Evolutionary conservation across 2,113 vertebrate genomes (phyloP), one percentile per base, ranked within the genome.

Genomic region (Oncorhynchus clarkii): DNA sequence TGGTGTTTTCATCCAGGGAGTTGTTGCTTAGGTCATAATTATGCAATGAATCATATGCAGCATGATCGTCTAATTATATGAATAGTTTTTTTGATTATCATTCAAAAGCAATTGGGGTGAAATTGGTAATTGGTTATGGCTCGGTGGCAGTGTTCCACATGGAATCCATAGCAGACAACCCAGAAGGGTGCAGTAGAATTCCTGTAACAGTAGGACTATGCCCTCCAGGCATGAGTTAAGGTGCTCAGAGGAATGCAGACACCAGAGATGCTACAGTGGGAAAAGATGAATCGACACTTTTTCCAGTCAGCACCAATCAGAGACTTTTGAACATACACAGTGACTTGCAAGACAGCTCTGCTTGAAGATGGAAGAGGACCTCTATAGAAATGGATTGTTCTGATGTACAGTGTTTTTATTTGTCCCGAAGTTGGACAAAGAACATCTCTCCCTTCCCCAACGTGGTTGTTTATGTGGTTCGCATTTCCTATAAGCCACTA

Each of bases 391-490:
- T 2, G 1, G 59, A 7, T n/a, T 8, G 4, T 13, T 14, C 49
- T 62, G 59, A 62, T 22, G 22, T 62, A 3, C n/a, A 62, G 1
- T 60, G n/a, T 2, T 5, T 31, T 60, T 20, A 24, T 16, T 16
- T 8, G 59, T 22, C 59, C 11, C 1, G n/a, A 60, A 4, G n/a
- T 22, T 60, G 1, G 20, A 14, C 59, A 60, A n/a, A 60, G 18
- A 60, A 60, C n/a, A 22, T 60, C 12, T 60, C 59, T 60, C 22
- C 59, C 4, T 60, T 62, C n/a, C n/a, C 59, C 5, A 62, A 62
- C 5, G 26, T 81, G 73, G 80, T 81, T 80, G 78, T 80, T 24
- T 60, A 65, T n/a, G 31, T 82, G 79, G 59, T 69, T 20, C 73
- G 67, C 27, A 73, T 85, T 79, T 83, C 74, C 62, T 72, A 54